Base-by-base conservation (phyloP, 2,797 vertebrate species). In the Channallabes apus region DNA sequence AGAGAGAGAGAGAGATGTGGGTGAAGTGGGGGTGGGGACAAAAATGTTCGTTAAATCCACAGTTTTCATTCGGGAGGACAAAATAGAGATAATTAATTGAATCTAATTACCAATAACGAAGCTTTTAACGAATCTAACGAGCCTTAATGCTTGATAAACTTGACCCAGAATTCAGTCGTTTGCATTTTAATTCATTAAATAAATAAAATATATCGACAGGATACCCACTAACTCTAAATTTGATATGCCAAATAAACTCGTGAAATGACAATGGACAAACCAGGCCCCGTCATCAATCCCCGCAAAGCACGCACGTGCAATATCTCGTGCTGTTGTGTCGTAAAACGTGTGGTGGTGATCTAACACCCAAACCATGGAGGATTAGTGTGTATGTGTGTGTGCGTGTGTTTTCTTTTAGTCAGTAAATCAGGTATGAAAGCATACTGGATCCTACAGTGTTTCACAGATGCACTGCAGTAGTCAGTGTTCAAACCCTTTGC, bases 81-180 rank as follows among this genome's bases (percentile, higher is more conserved):
- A 80, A 80, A 80, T 64, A n/a, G 59, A 46, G 35, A 64, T 35
- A n/a, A 18, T 58, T 80, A 27, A 80, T 38, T 46, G 14, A 41
- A 80, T 64, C 20, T 62, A 79, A 79, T 41, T 27, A 38, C 14
- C 58, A 64, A n/a, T 18, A 17, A 41, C 32, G 18, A 77, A 20
- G 3, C 27, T 29, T 75, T 54, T 8, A 54, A 29, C 72, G 46
- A 54, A 58, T 76, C 12, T 4, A 54, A 29, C 72, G 46, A 54
- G 32, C 56, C 12, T 58, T 32, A 7, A 27, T 51, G 0, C 41
- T 3, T n/a, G 4, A 22, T 35, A 22, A 5, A 12, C 22, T 41
- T 15, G 22, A 46, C 22, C 24, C 69, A 51, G 22, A 18, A 9
- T 3, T 8, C 69, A 14, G 2, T 73, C 14, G n/a, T 3, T 72